Evolutionary conservation across 2,888 invertebrate genomes (phyloP).

Genomic region (Spilosoma lubricipeda): DNA sequence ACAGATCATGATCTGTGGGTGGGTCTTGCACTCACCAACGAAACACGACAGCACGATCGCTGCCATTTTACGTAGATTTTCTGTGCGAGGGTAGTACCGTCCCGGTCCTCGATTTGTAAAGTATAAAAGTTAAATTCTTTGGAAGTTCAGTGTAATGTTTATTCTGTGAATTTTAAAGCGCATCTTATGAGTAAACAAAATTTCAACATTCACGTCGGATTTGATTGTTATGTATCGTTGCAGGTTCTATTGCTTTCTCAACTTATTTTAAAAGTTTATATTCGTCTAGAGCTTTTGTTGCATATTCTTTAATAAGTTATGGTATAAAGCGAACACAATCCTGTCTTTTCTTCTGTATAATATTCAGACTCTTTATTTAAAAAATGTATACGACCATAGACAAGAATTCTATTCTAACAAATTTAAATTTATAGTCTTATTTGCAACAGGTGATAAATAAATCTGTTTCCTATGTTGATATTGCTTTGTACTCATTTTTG

Average conservation of each 20-base stretch:
- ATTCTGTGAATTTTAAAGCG: conserved; percentile 37
- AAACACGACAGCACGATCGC: too few relatives aligned
- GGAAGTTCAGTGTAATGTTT: conserved; percentile 33
- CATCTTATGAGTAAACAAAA: conserved; percentile 43
- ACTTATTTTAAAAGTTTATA: conserved; percentile 9
- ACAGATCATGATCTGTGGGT: too few relatives aligned
- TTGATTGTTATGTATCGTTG: conserved; percentile 37
- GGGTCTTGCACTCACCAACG: too few relatives aligned
- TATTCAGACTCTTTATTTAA: neutral
- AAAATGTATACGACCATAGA: neutral
- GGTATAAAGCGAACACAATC: neutral
- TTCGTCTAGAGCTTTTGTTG: conserved; percentile 8
- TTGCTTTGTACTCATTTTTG: neutral
- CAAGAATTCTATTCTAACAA: neutral
- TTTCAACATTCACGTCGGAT: conserved; percentile 42
- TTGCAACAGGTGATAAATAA: neutral
- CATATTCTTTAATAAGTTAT: neutral
- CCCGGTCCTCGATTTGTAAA: too few relatives aligned
- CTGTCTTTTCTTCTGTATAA: neutral
- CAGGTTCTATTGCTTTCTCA: conserved; percentile 7
- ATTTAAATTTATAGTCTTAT: neutral
- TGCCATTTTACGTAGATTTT: too few relatives aligned
- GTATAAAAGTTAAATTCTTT: conserved; percentile 34
- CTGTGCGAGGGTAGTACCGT: too few relatives aligned
- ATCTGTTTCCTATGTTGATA: neutral